Evolutionary conservation across 2,888 invertebrate genomes (phyloP).

Genomic region (Pelosia muscerda): DNA sequence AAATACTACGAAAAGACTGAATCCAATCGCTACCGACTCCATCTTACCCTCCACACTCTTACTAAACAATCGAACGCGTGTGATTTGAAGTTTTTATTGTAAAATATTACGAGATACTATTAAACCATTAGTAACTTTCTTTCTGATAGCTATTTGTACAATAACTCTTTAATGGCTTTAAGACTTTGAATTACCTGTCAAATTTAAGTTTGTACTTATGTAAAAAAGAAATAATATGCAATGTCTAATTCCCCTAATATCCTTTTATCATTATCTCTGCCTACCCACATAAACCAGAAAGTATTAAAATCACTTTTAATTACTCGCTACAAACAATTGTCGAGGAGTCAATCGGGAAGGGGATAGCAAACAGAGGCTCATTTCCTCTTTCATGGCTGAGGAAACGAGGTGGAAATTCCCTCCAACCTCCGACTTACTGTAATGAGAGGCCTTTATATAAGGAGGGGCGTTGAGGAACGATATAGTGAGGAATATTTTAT

Average conservation of each 20-base stretch:
- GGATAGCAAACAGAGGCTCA: constrained; percentile 45
- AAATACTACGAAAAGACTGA: not conserved
- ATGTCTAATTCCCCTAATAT: too few species aligned
- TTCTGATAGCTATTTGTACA: constrained; percentile 9
- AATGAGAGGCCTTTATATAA: constrained; percentile 48
- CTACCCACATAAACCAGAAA: not conserved
- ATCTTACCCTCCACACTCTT: constrained; percentile 18
- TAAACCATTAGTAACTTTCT: constrained; percentile 23
- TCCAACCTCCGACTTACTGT: constrained; percentile 34
- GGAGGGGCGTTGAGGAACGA: constrained; percentile 12
- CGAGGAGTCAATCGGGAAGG: constrained; percentile 30
- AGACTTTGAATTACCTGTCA: not conserved
- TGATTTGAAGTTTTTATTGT: constrained; percentile 41
- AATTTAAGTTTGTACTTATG: too few species aligned
- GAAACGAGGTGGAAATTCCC: constrained; percentile 47
- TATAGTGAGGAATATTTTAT: constrained; percentile 7
- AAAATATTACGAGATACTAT: constrained; percentile 45
- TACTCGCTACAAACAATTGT: constrained; percentile 47
- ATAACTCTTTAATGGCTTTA: not conserved
- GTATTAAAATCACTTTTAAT: constrained; percentile 38
- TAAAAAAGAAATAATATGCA: too few species aligned
- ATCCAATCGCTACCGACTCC: not conserved
- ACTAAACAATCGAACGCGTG: constrained; percentile 45
- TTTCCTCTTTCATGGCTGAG: constrained; percentile 39
- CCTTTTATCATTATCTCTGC: not conserved